Conservation (phyloP, 2,888 invertebrate genomes). For the Diloba caeruleocephala region DNA sequence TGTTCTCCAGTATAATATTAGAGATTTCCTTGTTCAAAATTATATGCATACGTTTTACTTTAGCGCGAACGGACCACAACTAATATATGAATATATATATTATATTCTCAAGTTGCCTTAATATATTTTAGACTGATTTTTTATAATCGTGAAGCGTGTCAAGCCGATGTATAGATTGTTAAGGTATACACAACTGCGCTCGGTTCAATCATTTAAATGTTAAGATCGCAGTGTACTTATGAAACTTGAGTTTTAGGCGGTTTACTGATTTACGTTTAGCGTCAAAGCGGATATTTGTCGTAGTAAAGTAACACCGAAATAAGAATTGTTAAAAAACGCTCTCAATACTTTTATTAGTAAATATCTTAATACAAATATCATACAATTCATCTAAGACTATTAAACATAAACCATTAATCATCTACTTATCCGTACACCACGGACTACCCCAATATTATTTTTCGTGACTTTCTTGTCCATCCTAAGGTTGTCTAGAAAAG, state of each 20-base stretch:
- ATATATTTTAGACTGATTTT: slow-evolving; percentile 92
- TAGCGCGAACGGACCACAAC: slow-evolving; percentile 60
- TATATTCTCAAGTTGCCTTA: slow-evolving; percentile 91
- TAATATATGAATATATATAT: slow-evolving; percentile 62
- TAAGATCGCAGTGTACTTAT: slow-evolving; percentile 70
- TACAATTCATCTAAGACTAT: no score
- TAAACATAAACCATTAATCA: no score
- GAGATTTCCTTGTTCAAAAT: neutral
- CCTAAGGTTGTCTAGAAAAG: no score
- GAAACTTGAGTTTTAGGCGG: slow-evolving; percentile 56
- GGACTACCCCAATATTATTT: no score
- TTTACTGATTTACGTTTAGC: slow-evolving; percentile 41
- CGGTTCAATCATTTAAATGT: slow-evolving; percentile 58
- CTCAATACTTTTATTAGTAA: no score
- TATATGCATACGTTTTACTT: slow-evolving; percentile 11
- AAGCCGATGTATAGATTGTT: slow-evolving; percentile 64
- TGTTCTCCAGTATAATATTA: slow-evolving; percentile 1
- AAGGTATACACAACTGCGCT: slow-evolving; percentile 64
- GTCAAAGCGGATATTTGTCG: slow-evolving; percentile 50
- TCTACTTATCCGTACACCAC: no score
- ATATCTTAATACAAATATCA: no score
- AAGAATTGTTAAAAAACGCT: no score
- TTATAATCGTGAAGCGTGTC: slow-evolving; percentile 80
- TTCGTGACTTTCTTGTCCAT: no score
- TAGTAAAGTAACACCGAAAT: slow-evolving; percentile 5